Base-by-base conservation (phyloP, 2,888 invertebrate genomes). In the Sinotaia quadrata region DNA sequence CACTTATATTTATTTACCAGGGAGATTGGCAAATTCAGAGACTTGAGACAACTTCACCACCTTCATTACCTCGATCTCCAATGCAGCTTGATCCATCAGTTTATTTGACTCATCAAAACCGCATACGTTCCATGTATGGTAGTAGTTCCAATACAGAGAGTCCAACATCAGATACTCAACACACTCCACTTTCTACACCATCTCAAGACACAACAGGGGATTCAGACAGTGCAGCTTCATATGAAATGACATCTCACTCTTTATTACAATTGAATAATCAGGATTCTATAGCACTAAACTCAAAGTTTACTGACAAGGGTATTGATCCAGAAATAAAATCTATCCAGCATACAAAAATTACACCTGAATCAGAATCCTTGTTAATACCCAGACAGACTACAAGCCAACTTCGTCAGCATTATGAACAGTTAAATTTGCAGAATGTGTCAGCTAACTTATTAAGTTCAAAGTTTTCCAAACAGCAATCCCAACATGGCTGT, bases 71-170 rank as follows among this genome's bases (percentile, higher is more conserved):
- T 4, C 8, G 44, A 7, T 56, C 56, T 10, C 67, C 59, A n/a
- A 72, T 34, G 27, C 74, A 41, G 74, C 69, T 69, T 18, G 81
- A 84, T 61, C 84, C 84, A 10, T 75, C 84, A 1, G 58, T 83
- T 7, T 80, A 80, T 59, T 76, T 84, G 31, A 81, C 80, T 34
- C 83, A 83, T 62, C 84, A 84, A 70, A 82, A 73, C 57, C 77
- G 78, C 60, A 83, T 84, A 44, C 78, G 80, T 8, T 78, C 71
- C 66, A 77, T 82, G 78, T 84, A 84, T 44, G 77, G 78, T 49
- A 59, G 51, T 54, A 27, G 27, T 15, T 56, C 61, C 24, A 44
- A 52, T 44, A 41, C 4, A 15, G 44, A 65, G 44, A 65, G 56
- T 47, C 52, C 59, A 31, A 59, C 41, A 18, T 34, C 60, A n/a